phyloP scores from a whole-genome alignment of 37 sponge, comb jelly and placozoan genomes.

The Cladorhizidae sp. region DNA sequence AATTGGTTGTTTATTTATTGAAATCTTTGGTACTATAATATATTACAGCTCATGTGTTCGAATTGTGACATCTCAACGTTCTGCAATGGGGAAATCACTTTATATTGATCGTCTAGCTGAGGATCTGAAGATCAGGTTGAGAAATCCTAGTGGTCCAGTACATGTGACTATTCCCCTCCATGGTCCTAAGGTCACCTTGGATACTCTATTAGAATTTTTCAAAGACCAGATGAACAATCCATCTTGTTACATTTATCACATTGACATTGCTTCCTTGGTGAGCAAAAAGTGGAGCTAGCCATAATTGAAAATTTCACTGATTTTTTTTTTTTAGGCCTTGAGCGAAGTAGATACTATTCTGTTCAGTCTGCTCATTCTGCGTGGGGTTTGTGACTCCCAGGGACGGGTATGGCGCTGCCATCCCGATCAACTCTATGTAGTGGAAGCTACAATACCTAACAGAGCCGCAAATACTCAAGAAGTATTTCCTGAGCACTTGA shows the following conservation, averaged over 20 bases:
- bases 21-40: background rate
- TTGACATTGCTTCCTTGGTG: constrained; percentile 72
- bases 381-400: constrained; percentile 49
- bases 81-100: constrained; percentile 85
- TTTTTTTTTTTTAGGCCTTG: constrained; percentile 26
- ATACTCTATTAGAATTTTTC: constrained; percentile 50
- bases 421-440: constrained; percentile 42
- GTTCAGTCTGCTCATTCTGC: constrained; percentile 57
- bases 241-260: constrained; percentile 35
- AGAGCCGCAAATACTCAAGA: background rate
- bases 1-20: background rate
- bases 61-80: constrained; percentile 49
- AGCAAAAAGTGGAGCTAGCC: background rate
- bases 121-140: background rate
- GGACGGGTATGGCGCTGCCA: constrained; percentile 68
- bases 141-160: background rate
- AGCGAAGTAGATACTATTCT: constrained; percentile 57
- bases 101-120: constrained; percentile 54
- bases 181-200: constrained; percentile 52
- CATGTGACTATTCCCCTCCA: constrained; percentile 59
- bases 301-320: background rate
- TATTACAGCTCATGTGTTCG: constrained; percentile 48
- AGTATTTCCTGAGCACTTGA: constrained; percentile 19
- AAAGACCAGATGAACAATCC: background rate
- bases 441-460: constrained; percentile 59